Base-by-base conservation (phyloP, 2,113 vertebrate genomes). In the Indri indri region DNA sequence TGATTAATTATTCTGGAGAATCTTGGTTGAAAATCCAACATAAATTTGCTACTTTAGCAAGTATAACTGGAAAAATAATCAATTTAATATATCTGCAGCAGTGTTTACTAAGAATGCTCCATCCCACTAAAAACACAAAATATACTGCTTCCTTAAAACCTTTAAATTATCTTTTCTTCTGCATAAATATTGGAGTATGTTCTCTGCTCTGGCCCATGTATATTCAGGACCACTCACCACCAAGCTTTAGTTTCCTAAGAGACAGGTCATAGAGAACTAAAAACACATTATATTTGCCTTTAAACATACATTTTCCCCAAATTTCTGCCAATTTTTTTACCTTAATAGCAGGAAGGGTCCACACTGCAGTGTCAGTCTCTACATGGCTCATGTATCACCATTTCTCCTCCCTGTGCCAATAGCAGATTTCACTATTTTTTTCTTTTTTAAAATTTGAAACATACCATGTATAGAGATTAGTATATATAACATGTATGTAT, bases 1-100 rank as follows among this genome's bases (percentile, higher is more conserved):
- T 90, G 87, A 93, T 92, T 94, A 91, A 97, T 96, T 95, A 96
- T 79, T 63, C 42, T 90, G 76, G 76, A 47, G 61, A 95, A 96
- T 94, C 74, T 74, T 89, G 14, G 10, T 82, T 93, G 71, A 96
- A 96, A 93, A 92, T 90, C 18, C 74, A 83, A 81, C 42, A 88
- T 80, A 95, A 96, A 70, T 80, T 88, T 82, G 81, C 52, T 63
- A 50, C 30, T 92, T 97, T 27, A 81, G 18, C 59, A 97, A 96
- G 66, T 61, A 23, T 50, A 96, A 90, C 85, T 88, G 37, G 88
- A 79, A 93, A 93, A 88, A 88, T 79, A 88, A 94, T 88, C 76
- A 84, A 90, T 59, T 88, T 96, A 97, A 96, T 95, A 76, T 84
- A 92, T 71, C 25, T 83, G 11, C 25, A 80, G 66, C 16, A 66